Conservation (phyloP, 2,888 invertebrate species). For the Crioceris asparagi region DNA sequence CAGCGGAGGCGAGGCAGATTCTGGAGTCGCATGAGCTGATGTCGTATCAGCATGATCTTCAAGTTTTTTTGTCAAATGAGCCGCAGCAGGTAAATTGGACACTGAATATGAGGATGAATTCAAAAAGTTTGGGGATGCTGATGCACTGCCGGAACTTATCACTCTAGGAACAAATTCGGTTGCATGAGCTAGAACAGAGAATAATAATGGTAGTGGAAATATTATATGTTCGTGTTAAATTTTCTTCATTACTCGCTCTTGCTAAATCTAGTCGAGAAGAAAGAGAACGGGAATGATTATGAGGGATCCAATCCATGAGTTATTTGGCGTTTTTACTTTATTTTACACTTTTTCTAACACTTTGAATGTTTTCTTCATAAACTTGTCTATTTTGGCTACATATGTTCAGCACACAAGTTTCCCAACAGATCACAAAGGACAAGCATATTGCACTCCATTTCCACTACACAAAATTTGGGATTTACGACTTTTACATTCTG, state of each 20-base stretch:
- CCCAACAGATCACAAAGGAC: constrained; percentile 13
- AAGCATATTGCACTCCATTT: constrained; percentile 18
- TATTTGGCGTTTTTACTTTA: constrained; percentile 10
- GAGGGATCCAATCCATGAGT: constrained; percentile 26
- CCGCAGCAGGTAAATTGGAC: constrained; percentile 24
- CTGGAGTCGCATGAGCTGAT: constrained; percentile 18
- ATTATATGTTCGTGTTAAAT: no score
- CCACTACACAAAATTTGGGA: no score
- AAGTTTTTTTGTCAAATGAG: constrained; percentile 22
- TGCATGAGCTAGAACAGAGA: constrained; percentile 20
- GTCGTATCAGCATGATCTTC: constrained; percentile 23
- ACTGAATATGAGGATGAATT: constrained; percentile 30
- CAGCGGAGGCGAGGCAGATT: constrained; percentile 30
- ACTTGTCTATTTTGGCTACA: constrained; percentile 11
- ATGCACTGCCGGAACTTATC: constrained; percentile 20
- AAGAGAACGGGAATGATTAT: constrained; percentile 23
- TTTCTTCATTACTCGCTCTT: constrained; percentile 20
- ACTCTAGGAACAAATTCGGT: constrained; percentile 25
- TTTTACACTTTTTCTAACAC: constrained; percentile 15
- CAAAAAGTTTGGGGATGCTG: constrained; percentile 35
- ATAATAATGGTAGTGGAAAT: no score
- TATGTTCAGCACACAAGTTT: constrained; percentile 13
- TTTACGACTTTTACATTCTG: no score
- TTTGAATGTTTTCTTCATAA: constrained; percentile 8
- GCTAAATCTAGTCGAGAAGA: constrained; percentile 23